A percentile compares a stretch with the other conserved stretches of the same genome.
phyloP scores from a whole-genome alignment of 2,888 invertebrate species.

The Tetranychus truncatus region DNA sequence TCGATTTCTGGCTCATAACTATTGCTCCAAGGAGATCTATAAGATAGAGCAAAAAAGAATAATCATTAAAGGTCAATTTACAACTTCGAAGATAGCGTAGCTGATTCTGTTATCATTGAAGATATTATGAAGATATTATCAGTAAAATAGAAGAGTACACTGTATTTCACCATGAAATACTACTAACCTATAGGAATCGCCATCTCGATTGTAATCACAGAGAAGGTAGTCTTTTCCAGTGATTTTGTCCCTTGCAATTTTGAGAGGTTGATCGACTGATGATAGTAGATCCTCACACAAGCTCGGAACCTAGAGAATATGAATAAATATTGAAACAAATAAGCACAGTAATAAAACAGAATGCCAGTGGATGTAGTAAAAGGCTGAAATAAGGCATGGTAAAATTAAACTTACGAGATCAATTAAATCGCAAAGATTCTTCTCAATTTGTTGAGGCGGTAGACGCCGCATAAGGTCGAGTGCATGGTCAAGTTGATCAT shows the following conservation, averaged over 20 bases:
- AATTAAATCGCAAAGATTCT: constrained; percentile 90
- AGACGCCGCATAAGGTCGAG: constrained; percentile 94
- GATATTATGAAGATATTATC: too few species aligned
- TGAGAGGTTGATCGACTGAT: constrained; percentile 92
- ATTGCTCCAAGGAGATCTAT: constrained; percentile 93
- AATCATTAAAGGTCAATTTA: neutral
- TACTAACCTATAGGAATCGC: constrained; percentile 72
- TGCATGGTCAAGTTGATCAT: constrained; percentile 84
- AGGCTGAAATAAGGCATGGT: too few species aligned
- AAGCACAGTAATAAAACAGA: neutral
- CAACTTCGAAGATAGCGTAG: neutral
- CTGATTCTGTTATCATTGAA: too few species aligned
- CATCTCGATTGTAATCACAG: constrained; percentile 98
- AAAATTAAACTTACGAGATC: constrained; percentile 45
- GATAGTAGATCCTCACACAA: constrained; percentile 90
- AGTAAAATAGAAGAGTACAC: too few species aligned
- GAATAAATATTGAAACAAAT: neutral
- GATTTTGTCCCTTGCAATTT: constrained; percentile 78
- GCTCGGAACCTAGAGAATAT: constrained; percentile 48
- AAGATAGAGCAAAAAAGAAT: neutral
- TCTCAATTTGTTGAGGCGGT: constrained; percentile 97
- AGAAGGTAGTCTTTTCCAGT: constrained; percentile 89
- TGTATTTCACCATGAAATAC: neutral
- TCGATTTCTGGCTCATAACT: constrained; percentile 91
- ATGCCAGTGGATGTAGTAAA: too few species aligned